Conservation (phyloP, 2,113 vertebrate genomes). For the Siniperca chuatsi region DNA sequence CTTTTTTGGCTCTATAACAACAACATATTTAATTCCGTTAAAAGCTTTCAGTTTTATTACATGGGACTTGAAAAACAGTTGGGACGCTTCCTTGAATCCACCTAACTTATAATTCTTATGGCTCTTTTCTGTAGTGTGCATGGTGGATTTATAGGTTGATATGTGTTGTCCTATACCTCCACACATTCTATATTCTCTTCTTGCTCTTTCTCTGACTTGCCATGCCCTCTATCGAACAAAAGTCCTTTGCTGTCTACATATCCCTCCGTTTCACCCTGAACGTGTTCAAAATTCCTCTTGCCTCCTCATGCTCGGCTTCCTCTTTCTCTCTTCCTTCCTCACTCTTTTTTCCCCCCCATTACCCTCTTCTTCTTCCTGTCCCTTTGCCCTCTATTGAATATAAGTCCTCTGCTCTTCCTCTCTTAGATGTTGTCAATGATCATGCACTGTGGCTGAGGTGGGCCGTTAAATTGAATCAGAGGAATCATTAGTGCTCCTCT, state of each 20-base stretch:
- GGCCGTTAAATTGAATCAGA: conserved; percentile 62
- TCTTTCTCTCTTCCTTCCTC: neutral
- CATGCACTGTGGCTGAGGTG: conserved; percentile 29
- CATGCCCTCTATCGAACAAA: conserved; percentile 18
- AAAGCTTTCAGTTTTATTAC: neutral
- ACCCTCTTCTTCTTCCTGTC: neutral
- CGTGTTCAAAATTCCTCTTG: neutral
- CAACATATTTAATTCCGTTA: neutral
- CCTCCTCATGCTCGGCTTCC: conserved; percentile 6
- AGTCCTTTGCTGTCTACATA: neutral
- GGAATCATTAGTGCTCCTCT: conserved; percentile 66
- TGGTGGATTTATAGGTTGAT: neutral
- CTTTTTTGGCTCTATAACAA: neutral
- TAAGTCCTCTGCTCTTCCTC: conserved; percentile 14
- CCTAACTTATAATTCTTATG: neutral
- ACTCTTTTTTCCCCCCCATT: neutral
- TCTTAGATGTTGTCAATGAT: conserved; percentile 31
- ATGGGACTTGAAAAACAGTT: neutral
- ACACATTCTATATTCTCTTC: neutral
- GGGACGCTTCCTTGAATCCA: neutral
- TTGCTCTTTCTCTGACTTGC: neutral
- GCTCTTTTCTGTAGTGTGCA: neutral
- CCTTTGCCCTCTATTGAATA: conserved; percentile 35
- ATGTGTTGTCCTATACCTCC: neutral
- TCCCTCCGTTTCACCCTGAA: neutral